phyloP scores from a whole-genome alignment of 2,888 invertebrate genomes.

The Latrodectus elegans region DNA sequence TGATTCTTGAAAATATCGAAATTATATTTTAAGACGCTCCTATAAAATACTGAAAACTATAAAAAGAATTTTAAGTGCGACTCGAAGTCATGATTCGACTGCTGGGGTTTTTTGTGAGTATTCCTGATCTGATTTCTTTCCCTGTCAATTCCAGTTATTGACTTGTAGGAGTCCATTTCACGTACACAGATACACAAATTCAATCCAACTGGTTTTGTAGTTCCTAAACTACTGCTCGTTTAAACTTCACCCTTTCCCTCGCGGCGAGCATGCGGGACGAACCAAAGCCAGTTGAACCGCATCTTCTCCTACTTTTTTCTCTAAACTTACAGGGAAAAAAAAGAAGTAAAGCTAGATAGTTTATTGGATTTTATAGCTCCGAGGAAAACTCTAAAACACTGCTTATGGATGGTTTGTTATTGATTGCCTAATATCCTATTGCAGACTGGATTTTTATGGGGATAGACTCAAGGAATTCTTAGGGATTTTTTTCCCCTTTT shows the following conservation, averaged over 20 bases:
- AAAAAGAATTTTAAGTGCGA: too few relatives aligned
- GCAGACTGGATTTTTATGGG: conserved; percentile 12
- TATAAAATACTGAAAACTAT: too few relatives aligned
- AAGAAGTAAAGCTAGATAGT: conserved; percentile 17
- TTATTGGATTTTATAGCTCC: conserved; percentile 46
- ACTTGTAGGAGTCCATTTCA: conserved; percentile 2
- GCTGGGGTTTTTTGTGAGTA: too few relatives aligned
- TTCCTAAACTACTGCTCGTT: conserved; percentile 14
- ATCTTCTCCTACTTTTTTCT: neutral
- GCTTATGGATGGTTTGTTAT: conserved; percentile 27
- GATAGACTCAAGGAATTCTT: neutral
- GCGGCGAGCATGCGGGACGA: neutral
- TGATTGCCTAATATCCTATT: conserved; percentile 31
- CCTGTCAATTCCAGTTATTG: neutral
- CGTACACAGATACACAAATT: conserved; percentile 1
- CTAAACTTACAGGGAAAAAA: neutral
- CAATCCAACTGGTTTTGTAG: conserved; percentile 2
- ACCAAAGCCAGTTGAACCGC: neutral
- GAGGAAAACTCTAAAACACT: conserved; percentile 32
- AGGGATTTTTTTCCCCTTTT: neutral
- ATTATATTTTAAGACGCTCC: too few relatives aligned
- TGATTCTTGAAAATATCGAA: too few relatives aligned
- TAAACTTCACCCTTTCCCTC: conserved; percentile 13
- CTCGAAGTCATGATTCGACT: too few relatives aligned
- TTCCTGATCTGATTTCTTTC: too few relatives aligned